A percentile compares a stretch with the other conserved stretches of the same genome.
phyloP scores from a whole-genome alignment of 2,797 vertebrate species.

The Uromys caudimaculatus region DNA sequence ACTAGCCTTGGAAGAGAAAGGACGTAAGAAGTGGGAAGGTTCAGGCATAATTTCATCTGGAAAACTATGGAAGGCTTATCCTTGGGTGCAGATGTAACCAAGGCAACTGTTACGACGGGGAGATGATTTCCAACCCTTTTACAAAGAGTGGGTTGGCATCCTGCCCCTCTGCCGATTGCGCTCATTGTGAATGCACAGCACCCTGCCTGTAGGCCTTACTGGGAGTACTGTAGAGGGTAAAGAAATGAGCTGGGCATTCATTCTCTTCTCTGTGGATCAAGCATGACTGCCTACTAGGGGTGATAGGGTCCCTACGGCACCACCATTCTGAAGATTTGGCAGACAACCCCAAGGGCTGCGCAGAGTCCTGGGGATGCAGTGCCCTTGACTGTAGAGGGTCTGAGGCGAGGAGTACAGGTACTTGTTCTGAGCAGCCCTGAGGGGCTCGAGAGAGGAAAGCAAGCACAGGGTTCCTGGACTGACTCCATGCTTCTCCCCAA shows the following conservation, averaged over 20 bases:
- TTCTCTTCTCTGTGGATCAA: background rate
- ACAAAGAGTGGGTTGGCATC: conserved; percentile 59
- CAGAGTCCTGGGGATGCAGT: background rate
- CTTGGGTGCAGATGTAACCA: conserved; percentile 75
- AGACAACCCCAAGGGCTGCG: background rate
- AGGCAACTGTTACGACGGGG: conserved; percentile 71
- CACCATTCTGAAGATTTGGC: background rate
- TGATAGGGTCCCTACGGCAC: background rate
- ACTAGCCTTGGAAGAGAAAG: conserved; percentile 64
- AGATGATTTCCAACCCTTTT: conserved; percentile 74
- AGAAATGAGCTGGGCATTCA: background rate
- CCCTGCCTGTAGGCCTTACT: background rate
- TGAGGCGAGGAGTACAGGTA: background rate
- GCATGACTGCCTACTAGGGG: background rate
- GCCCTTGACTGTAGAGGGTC: background rate
- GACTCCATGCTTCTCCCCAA: background rate
- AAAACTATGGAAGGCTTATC: conserved; percentile 70
- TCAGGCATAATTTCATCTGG: conserved; percentile 59
- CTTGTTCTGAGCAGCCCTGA: background rate
- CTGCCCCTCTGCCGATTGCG: conserved; percentile 26
- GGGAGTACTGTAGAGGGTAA: background rate
- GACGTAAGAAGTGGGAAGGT: conserved; percentile 44
- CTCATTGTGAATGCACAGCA: background rate
- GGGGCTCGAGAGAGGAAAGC: background rate
- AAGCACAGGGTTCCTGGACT: background rate